These are phyloP conservation scores for Bergia sp. DNA, from an alignment of 92 coral and sea anemone genomes.

Conservation along the genomic window DNA sequence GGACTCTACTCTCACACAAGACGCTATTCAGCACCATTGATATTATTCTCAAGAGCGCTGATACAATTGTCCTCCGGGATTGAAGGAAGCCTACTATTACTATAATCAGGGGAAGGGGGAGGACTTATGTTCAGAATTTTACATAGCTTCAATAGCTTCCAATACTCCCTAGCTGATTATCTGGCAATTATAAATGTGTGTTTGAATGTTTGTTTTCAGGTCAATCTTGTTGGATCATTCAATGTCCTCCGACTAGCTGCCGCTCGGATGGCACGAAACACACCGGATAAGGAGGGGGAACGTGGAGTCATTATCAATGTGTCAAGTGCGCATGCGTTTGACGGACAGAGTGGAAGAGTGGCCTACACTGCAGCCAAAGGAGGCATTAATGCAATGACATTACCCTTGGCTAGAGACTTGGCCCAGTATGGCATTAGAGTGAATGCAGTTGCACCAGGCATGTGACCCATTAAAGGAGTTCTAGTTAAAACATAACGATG, in stretches of 20 bases:
- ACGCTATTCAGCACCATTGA: no score
- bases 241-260: constrained; percentile 42
- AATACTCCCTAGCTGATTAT: no score
- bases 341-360: constrained; percentile 34
- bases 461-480: background rate
- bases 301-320: constrained; percentile 44
- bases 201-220: constrained; percentile 2
- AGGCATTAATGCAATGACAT: constrained; percentile 32
- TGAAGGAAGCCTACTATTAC: no score
- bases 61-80: no score
- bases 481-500: background rate
- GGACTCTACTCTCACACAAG: no score
- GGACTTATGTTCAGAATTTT: no score
- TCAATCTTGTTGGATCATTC: constrained; percentile 28
- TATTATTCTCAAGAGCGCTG: no score
- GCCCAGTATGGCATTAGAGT: constrained; percentile 34
- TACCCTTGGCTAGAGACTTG: constrained; percentile 31
- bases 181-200: no score
- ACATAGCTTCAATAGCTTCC: no score
- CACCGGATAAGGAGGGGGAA: constrained; percentile 29
- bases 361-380: constrained; percentile 36
- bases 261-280: constrained; percentile 31
- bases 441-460: constrained; percentile 34
- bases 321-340: constrained; percentile 25
- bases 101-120: no score